phyloP scores from a whole-genome alignment of 2,888 invertebrate genomes.

The Lissonota sp. region DNA sequence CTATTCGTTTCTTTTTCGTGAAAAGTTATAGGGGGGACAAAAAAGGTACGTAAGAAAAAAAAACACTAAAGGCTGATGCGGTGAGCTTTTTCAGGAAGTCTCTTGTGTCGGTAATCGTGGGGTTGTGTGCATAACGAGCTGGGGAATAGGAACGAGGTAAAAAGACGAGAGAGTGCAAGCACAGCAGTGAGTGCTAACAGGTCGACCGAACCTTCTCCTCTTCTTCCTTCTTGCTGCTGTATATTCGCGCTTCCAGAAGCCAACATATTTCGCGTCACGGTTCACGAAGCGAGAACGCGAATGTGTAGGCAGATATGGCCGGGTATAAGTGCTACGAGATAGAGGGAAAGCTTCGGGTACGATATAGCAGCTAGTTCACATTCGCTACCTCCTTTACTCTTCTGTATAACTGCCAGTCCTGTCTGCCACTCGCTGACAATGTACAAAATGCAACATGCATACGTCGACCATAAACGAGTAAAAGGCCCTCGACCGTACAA shows the following conservation, averaged over 20 bases:
- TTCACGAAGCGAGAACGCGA: slow-evolving; percentile 69
- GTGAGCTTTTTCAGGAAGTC: slow-evolving; percentile 25
- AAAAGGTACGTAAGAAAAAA: slow-evolving; percentile 21
- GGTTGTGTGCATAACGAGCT: slow-evolving; percentile 10
- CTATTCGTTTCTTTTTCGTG: slow-evolving; percentile 30
- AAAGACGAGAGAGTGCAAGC: slow-evolving; percentile 23
- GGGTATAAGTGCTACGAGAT: slow-evolving; percentile 24
- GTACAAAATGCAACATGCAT: slow-evolving; percentile 4
- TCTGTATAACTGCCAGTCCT: slow-evolving; percentile 1
- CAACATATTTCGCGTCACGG: slow-evolving; percentile 70
- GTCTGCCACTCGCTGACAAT: slow-evolving; percentile 31
- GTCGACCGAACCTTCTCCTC: slow-evolving; percentile 31
- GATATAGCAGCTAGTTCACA: slow-evolving; percentile 32
- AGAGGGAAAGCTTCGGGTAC: slow-evolving; percentile 28
- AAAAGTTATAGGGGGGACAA: slow-evolving; percentile 1
- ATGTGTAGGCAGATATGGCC: slow-evolving; percentile 18
- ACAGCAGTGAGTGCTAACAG: slow-evolving; percentile 1
- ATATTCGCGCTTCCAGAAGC: slow-evolving; percentile 41
- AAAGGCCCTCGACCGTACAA: too few relatives aligned
- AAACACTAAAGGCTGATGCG: slow-evolving; percentile 2
- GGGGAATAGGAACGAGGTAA: background rate
- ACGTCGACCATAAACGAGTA: background rate
- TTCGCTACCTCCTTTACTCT: background rate
- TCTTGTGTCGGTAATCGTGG: slow-evolving; percentile 10
- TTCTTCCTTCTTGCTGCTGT: slow-evolving; percentile 40